Conservation (phyloP, 2,888 invertebrate genomes). For the Myathropa florea region DNA sequence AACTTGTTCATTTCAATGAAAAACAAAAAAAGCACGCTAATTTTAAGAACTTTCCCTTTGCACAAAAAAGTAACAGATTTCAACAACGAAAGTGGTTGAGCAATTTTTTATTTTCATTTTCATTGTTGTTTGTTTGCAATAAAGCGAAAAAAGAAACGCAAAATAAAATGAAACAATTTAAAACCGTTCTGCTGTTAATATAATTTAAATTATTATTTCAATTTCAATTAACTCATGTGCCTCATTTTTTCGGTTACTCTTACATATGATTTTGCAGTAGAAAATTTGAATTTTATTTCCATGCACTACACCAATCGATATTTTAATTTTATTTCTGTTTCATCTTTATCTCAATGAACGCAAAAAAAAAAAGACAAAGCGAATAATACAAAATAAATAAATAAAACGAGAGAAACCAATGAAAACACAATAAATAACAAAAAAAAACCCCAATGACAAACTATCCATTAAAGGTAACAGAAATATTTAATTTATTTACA, state of each 20-base stretch:
- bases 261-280: constrained; percentile 39
- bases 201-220: background rate
- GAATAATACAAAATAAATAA: background rate
- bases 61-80: constrained; percentile 60
- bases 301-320: constrained; percentile 25
- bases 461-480: constrained; percentile 11
- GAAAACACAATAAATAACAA: background rate
- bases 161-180: constrained; percentile 14
- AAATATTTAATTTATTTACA: constrained; percentile 51
- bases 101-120: constrained; percentile 25
- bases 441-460: constrained; percentile 1
- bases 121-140: constrained; percentile 25
- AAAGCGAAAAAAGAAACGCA: constrained; percentile 39
- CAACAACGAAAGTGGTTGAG: constrained; percentile 39
- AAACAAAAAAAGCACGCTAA: constrained; percentile 66
- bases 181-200: background rate
- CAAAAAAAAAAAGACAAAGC: background rate
- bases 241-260: constrained; percentile 39
- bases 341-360: background rate
- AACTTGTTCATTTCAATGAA: background rate
- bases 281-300: background rate
- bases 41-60: constrained; percentile 58
- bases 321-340: background rate
- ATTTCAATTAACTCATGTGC: constrained; percentile 35
- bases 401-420: background rate